Evolutionary conservation across 2,113 vertebrate species (phyloP), one percentile per base, ranked within the genome.

Genomic region (Sander vitreus): DNA sequence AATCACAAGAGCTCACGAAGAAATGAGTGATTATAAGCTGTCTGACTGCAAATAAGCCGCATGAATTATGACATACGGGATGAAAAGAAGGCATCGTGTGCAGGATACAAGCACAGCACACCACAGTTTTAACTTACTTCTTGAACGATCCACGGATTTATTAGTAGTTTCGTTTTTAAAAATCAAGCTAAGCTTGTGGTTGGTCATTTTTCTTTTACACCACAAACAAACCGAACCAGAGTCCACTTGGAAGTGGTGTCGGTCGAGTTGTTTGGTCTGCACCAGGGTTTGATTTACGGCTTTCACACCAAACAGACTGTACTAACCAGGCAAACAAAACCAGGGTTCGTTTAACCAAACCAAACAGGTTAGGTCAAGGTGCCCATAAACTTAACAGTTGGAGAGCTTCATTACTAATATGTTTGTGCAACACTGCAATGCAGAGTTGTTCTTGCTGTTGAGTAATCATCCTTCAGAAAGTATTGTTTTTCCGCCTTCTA

Each of bases 381-480:
- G 58, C 0, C 23, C 30, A 50, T 23, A 13, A 48, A 18, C 23
- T 21, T n/a, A 14, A n/a, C 15, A 1, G 62, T 62, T 1, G 2
- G 5, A 67, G 19, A 64, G n/a, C 59, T 57, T 73, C 27, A 36
- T 47, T 15, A 73, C 48, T 73, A 21, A 50, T 57, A 39, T 63
- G 30, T 72, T 71, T 58, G 12, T 39, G 21, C 53, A n/a, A 19
- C 39, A 33, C 72, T 33, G 33, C 27, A 62, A 48, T 63, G 23
- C 53, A 76, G 30, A 53, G 68, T 27, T 71, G 33, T 43, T 48
- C 36, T n/a, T 3, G n/a, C 47, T 53, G 55, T 47, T 69, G 2
- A 76, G 53, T 58, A 30, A 70, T 79, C 25, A 25, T 62, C 58
- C 25, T 74, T 73, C 27, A 63, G 50, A 54, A 70, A 72, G 50